Percentiles rank a stretch among this genome's conserved stretches.
These are phyloP conservation scores for Cyclophora albipunctata DNA, from an alignment of 2,888 invertebrate species.

Conservation along the genomic window DNA sequence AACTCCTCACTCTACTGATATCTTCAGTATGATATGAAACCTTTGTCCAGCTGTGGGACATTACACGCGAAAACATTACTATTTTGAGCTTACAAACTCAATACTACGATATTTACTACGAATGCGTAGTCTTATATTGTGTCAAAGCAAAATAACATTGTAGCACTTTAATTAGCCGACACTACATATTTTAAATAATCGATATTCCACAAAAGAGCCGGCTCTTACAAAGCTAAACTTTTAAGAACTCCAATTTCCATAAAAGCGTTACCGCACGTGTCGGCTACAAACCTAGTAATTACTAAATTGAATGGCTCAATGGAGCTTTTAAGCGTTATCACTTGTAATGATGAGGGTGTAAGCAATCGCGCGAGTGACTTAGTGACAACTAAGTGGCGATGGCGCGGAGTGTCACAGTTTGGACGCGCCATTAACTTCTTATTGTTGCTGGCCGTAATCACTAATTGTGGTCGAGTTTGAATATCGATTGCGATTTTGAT, in stretches of 20 bases:
- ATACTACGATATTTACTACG: no score
- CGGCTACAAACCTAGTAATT: conserved; percentile 59
- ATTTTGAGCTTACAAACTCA: no score
- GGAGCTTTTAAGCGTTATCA: conserved; percentile 69
- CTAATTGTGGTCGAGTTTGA: conserved; percentile 34
- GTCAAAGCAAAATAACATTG: no score
- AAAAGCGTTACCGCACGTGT: conserved; percentile 39
- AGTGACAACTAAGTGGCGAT: conserved; percentile 60
- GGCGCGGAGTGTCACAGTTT: conserved; percentile 47
- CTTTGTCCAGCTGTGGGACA: no score
- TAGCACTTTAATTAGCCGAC: no score
- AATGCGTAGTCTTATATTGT: no score
- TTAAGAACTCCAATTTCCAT: conserved; percentile 28
- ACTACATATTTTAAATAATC: no score
- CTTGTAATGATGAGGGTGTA: conserved; percentile 68
- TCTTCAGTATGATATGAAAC: no score
- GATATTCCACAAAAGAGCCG: no score
- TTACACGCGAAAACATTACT: no score
- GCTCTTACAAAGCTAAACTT: no score
- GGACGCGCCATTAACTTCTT: conserved; percentile 53
- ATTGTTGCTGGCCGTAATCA: conserved; percentile 52
- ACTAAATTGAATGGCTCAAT: conserved; percentile 70
- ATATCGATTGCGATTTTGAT: conserved; percentile 32
- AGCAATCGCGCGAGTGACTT: conserved; percentile 38
- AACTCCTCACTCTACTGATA: no score